These are phyloP conservation scores for Tachysurus vachellii DNA, from an alignment of 2,113 vertebrate species.

Conservation along the genomic window DNA sequence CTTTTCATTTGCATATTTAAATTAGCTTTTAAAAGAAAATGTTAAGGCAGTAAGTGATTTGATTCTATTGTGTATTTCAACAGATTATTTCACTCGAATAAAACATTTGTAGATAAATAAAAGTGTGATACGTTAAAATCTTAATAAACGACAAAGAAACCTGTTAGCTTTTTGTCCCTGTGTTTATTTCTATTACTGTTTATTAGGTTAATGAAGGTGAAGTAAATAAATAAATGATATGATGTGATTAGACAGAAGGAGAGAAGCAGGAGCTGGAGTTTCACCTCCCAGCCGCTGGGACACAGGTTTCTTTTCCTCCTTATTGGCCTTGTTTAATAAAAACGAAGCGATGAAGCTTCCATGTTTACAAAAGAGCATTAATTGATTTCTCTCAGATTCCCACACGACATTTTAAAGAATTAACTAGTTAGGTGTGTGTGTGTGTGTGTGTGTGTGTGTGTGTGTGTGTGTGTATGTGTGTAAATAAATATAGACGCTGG, in stretches of 20 bases:
- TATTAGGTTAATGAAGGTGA: neutral
- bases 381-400: constrained; percentile 53
- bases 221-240: neutral
- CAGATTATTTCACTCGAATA: neutral
- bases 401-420: constrained; percentile 66
- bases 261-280: constrained; percentile 5
- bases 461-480: constrained; percentile 73
- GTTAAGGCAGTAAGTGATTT: neutral
- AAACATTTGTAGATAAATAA: too few species aligned
- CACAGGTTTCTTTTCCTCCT: constrained; percentile 49
- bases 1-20: neutral
- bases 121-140: neutral
- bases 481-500: constrained; percentile 77
- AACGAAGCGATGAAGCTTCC: constrained; percentile 53
- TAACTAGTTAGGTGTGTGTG: constrained; percentile 73
- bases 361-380: constrained; percentile 72
- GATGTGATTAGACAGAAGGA: neutral
- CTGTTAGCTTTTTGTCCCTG: too few species aligned
- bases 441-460: too few species aligned
- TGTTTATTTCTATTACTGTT: neutral
- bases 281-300: constrained; percentile 38
- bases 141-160: neutral
- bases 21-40: neutral
- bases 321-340: constrained; percentile 57
- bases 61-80: neutral